Conservation (phyloP, 2,113 vertebrate genomes). For the Aleadryas rufinucha region DNA sequence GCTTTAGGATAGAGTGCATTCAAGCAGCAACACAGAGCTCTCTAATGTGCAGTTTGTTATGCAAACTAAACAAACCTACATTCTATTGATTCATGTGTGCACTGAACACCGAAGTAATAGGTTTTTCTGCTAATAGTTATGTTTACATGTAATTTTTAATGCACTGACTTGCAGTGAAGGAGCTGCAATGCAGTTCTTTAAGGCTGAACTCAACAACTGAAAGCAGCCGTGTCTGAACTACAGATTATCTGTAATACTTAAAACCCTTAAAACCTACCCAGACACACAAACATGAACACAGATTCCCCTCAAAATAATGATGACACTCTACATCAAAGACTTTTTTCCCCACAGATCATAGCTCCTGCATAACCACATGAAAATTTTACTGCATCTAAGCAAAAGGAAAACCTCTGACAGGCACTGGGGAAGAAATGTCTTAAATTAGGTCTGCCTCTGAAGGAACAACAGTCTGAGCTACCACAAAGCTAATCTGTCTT, state of each 20-base stretch:
- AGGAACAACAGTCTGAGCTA: not conserved
- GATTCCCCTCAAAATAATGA: not conserved
- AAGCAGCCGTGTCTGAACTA: slow-evolving; percentile 11
- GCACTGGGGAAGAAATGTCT: not conserved
- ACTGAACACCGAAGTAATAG: not conserved
- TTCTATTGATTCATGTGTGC: not conserved
- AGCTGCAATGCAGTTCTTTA: not conserved
- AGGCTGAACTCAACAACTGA: not conserved
- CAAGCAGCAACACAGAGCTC: not conserved
- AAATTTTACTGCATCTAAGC: not conserved
- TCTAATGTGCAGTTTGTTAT: not conserved
- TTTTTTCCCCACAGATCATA: not conserved
- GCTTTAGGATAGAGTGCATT: not conserved
- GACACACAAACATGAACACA: not conserved
- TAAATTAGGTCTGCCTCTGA: not conserved
- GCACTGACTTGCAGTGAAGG: not conserved
- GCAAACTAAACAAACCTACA: not conserved
- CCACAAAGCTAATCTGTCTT: not conserved
- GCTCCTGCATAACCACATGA: not conserved
- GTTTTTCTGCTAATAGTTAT: not conserved
- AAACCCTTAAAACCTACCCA: slow-evolving; percentile 22
- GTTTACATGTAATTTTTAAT: not conserved
- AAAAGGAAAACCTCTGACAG: not conserved
- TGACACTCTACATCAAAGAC: not conserved
- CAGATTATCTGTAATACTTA: slow-evolving; percentile 1